Evolutionary conservation across 2,888 invertebrate species (phyloP).

Genomic region (Cremastobaeus sp.): DNA sequence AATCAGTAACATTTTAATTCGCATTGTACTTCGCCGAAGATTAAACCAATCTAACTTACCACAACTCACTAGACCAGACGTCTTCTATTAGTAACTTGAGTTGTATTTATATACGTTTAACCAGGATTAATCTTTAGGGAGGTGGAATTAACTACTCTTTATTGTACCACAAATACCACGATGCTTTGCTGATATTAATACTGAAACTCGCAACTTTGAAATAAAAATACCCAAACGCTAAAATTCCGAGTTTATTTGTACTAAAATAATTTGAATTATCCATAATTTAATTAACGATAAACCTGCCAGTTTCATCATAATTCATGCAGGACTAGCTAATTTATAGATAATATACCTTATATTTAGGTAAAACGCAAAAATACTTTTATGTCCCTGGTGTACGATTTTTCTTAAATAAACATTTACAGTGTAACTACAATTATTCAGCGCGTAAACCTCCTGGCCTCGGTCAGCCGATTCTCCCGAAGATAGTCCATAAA

Average conservation of each 20-base stretch:
- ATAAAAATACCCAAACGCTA: no score
- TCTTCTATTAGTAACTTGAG: slow-evolving; percentile 15
- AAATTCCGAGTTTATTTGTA: no score
- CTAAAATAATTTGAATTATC: no score
- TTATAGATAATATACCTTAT: no score
- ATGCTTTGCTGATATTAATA: no score
- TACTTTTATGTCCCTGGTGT: no score
- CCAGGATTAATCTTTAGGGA: slow-evolving; percentile 4
- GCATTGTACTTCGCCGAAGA: background rate
- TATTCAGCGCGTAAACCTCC: slow-evolving; percentile 1
- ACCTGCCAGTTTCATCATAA: no score
- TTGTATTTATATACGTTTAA: slow-evolving; percentile 6
- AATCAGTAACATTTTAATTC: slow-evolving; percentile 3
- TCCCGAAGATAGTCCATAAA: slow-evolving; percentile 7
- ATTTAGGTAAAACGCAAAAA: no score
- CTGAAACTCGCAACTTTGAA: no score
- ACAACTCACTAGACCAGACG: slow-evolving; percentile 6
- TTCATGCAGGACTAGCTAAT: no score
- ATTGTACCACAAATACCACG: background rate
- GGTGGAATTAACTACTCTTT: background rate
- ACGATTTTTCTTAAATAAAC: background rate
- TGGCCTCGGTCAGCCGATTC: slow-evolving; percentile 1
- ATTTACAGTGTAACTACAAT: background rate
- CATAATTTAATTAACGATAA: no score
- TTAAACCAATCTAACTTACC: slow-evolving; percentile 19